Evolutionary conservation across 2,888 invertebrate species (phyloP).

Genomic region (Vesta saturnalis): DNA sequence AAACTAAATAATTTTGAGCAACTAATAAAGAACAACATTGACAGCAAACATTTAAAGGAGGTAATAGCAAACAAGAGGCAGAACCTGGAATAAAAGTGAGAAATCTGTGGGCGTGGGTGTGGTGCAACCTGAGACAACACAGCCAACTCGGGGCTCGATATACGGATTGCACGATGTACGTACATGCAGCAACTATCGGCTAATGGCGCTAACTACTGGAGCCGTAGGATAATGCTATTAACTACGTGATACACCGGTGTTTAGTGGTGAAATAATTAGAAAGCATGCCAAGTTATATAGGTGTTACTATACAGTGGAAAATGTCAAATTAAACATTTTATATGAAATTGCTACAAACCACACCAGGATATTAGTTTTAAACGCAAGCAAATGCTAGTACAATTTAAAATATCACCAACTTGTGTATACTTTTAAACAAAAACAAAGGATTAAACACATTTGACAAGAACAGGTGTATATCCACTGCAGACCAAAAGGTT

Average conservation of each 20-base stretch:
- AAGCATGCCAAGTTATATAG: conserved; percentile 50
- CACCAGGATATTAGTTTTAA: conserved; percentile 41
- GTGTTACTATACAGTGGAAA: conserved; percentile 31
- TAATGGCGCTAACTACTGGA: conserved; percentile 54
- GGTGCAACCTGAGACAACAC: conserved; percentile 63
- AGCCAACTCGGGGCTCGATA: conserved; percentile 58
- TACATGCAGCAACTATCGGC: conserved; percentile 51
- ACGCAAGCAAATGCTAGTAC: conserved; percentile 53
- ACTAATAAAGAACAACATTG: conserved; percentile 41
- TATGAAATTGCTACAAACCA: conserved; percentile 25
- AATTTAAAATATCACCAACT: conserved; percentile 62
- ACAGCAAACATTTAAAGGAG: conserved; percentile 43
- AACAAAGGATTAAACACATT: conserved; percentile 46
- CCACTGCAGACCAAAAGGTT: conserved; percentile 55
- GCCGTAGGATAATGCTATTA: conserved; percentile 48
- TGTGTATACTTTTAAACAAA: conserved; percentile 47
- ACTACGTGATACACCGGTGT: conserved; percentile 54
- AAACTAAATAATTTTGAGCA: conserved; percentile 22
- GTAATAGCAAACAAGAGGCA: conserved; percentile 38
- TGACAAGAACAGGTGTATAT: conserved; percentile 57
- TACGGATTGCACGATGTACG: conserved; percentile 49
- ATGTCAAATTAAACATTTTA: conserved; percentile 14
- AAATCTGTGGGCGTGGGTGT: conserved; percentile 52
- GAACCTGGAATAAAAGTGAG: conserved; percentile 41
- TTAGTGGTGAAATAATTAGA: conserved; percentile 43